Evolutionary conservation across 2,888 invertebrate species (phyloP).

Genomic region (Sarcophaga subvicina): DNA sequence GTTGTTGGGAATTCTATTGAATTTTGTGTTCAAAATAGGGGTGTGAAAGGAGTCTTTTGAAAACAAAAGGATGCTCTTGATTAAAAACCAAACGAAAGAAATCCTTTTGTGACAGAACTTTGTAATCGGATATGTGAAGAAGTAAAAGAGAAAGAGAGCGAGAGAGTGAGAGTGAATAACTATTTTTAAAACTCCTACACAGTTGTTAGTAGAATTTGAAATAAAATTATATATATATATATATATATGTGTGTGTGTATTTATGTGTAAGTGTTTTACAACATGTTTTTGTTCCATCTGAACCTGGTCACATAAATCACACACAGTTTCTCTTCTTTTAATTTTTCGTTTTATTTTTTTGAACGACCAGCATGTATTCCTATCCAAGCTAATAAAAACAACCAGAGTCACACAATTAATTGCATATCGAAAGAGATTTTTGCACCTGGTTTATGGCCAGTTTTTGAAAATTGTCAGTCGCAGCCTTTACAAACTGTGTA

Average conservation of each 20-base stretch:
- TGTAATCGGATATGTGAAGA: not conserved
- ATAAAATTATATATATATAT: too few relatives aligned
- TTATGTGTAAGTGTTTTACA: slow-evolving; percentile 2
- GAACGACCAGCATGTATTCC: slow-evolving; percentile 54
- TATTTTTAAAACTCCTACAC: slow-evolving; percentile 49
- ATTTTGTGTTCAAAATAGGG: slow-evolving; percentile 13
- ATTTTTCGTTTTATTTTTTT: not conserved
- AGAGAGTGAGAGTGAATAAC: not conserved
- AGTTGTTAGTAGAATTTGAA: slow-evolving; percentile 36
- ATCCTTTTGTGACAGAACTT: slow-evolving; percentile 20
- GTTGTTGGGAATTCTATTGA: not conserved
- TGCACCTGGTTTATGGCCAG: not conserved
- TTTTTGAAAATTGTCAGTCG: not conserved
- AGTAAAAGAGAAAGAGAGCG: slow-evolving; percentile 18
- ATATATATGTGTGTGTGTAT: too few relatives aligned
- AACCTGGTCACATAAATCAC: slow-evolving; percentile 60
- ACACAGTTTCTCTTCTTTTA: not conserved
- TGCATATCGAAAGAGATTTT: not conserved
- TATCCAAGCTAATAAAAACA: not conserved
- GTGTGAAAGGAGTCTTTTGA: slow-evolving; percentile 14
- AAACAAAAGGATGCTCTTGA: slow-evolving; percentile 51
- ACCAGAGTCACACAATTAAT: not conserved
- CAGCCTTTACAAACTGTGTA: not conserved
- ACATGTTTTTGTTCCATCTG: slow-evolving; percentile 16
- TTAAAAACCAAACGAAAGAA: slow-evolving; percentile 7